phyloP scores from a whole-genome alignment of 2,113 vertebrate species.

The Microtus pennsylvanicus region DNA sequence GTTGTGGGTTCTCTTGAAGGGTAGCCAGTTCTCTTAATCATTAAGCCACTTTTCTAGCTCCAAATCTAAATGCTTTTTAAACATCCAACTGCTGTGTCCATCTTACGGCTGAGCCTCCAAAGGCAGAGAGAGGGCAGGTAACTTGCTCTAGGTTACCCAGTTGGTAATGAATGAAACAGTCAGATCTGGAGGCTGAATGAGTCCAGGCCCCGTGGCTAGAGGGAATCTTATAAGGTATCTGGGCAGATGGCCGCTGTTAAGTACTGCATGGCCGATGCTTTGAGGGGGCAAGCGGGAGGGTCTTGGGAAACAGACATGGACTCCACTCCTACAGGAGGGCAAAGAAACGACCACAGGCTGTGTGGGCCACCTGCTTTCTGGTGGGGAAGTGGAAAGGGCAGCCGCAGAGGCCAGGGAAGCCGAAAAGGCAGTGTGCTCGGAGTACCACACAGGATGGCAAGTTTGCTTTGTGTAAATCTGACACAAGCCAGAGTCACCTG shows the following conservation, averaged over 20 bases:
- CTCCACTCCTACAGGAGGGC: not conserved
- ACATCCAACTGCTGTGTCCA: not conserved
- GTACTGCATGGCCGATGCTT: not conserved
- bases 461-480: not conserved
- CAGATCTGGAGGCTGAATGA: not conserved
- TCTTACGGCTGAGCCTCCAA: not conserved
- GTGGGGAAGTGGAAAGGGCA: not conserved
- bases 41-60: not conserved
- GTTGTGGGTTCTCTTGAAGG: not conserved
- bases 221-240: not conserved
- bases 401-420: no score
- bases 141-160: not conserved
- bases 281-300: not conserved
- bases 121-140: not conserved
- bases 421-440: accelerated
- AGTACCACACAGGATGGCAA: not conserved
- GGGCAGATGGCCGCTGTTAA: not conserved
- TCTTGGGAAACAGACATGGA: not conserved
- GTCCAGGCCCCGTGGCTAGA: not conserved
- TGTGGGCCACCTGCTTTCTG: no score
- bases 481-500: not conserved
- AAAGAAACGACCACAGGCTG: not conserved
- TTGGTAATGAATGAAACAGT: not conserved
- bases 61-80: not conserved
- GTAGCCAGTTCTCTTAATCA: not conserved